These are phyloP conservation scores for Cotesia vestalis DNA, from an alignment of 1,140 invertebrate genomes.

Conservation along the genomic window DNA sequence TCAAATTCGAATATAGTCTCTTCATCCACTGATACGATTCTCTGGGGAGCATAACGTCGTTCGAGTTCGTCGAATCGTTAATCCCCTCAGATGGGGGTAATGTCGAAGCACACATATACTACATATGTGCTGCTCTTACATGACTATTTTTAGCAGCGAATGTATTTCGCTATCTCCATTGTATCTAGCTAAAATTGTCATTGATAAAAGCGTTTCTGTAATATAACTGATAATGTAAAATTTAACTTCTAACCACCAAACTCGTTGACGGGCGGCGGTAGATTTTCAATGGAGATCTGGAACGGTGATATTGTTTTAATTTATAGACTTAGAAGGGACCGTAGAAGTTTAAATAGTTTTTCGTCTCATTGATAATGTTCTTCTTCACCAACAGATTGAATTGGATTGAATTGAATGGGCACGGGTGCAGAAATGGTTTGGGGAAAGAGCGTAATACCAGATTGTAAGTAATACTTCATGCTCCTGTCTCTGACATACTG, in stretches of 20 bases:
- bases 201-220: too few relatives aligned
- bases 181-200: too few relatives aligned
- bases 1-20: not conserved
- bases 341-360: not conserved
- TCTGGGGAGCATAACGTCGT: conserved; percentile 18
- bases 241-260: too few relatives aligned
- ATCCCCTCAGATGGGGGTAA: conserved; percentile 34
- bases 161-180: not conserved
- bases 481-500: conserved; percentile 3
- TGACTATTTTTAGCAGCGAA: not conserved
- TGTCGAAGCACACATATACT: conserved; percentile 17
- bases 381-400: not conserved
- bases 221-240: too few relatives aligned
- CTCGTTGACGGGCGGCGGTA: too few relatives aligned
- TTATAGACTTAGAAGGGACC: too few relatives aligned
- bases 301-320: too few relatives aligned
- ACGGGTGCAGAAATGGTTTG: not conserved
- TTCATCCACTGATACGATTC: conserved; percentile 30
- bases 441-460: not conserved
- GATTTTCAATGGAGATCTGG: too few relatives aligned
- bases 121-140: not conserved
- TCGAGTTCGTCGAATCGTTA: conserved; percentile 34
- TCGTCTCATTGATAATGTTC: not conserved
- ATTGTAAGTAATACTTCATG: conserved; percentile 7
- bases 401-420: conserved; percentile 1